phyloP scores from a whole-genome alignment of 1,140 invertebrate species.

The Ectropis grisescens region DNA sequence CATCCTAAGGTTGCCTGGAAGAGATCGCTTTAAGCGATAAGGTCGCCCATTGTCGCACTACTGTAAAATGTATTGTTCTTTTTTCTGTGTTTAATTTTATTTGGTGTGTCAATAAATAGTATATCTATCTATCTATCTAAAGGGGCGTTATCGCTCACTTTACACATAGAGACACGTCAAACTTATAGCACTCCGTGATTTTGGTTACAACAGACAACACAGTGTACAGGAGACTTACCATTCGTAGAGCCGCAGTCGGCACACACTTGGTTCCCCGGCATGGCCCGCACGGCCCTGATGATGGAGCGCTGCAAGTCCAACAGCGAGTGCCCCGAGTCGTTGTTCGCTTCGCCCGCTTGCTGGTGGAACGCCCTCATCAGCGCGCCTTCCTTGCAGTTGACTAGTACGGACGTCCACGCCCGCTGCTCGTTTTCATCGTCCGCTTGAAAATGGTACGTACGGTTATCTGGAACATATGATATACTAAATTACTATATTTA shows the following conservation, averaged over 20 bases:
- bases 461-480: constrained; percentile 84
- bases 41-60: no score
- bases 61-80: no score
- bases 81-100: no score
- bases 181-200: no score
- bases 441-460: constrained; percentile 98
- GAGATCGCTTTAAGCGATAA: no score
- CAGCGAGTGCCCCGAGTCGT: constrained; percentile 72
- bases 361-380: constrained; percentile 88
- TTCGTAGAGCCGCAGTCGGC: constrained; percentile 95
- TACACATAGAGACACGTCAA: no score
- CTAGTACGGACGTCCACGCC: constrained; percentile 96
- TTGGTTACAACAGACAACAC: no score
- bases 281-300: constrained; percentile 84
- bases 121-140: no score
- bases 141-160: no score
- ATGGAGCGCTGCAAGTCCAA: constrained; percentile 93
- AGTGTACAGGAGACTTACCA: constrained; percentile 75
- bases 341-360: constrained; percentile 76
- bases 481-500: no score
- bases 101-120: no score
- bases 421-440: constrained; percentile 94
- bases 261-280: constrained; percentile 95
- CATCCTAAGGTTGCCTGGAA: no score
- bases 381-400: constrained; percentile 96